phyloP scores from a whole-genome alignment of 64 coral and sea anemone species.

The Porites lutea region DNA sequence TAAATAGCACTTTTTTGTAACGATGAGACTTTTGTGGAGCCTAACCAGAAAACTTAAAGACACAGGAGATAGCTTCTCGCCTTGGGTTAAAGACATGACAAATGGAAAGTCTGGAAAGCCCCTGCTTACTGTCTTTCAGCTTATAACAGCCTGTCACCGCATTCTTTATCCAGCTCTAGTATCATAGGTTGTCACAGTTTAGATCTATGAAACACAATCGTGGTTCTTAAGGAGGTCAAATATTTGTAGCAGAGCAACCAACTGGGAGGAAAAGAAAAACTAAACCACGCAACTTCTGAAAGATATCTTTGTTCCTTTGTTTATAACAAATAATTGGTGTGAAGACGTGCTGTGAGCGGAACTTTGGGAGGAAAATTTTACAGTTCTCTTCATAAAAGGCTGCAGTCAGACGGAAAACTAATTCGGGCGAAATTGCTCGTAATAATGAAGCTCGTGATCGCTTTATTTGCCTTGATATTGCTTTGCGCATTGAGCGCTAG shows the following conservation, averaged over 20 bases:
- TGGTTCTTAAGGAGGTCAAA: background rate
- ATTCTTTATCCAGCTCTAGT: background rate
- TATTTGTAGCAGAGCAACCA: background rate
- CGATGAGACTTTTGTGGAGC: too few species aligned
- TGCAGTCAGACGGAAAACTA: too few species aligned
- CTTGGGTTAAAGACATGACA: too few species aligned
- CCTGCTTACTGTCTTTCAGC: too few species aligned
- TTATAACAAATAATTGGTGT: background rate
- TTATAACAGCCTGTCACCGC: too few species aligned
- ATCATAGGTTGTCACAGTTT: background rate
- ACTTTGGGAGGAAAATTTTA: background rate
- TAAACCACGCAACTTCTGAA: slow-evolving; percentile 6
- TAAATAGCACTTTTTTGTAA: too few species aligned
- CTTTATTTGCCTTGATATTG: background rate
- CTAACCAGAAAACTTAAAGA: too few species aligned
- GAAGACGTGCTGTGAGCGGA: background rate
- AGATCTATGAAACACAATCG: slow-evolving; percentile 10
- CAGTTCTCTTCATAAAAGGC: background rate
- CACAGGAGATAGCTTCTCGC: too few species aligned
- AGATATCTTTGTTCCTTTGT: background rate
- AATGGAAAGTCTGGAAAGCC: too few species aligned
- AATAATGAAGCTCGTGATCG: background rate
- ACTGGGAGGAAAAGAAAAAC: background rate
- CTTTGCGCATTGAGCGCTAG: background rate
- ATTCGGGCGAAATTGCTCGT: background rate